Conservation (phyloP, 2,113 vertebrate genomes). For the Onychostruthus taczanowskii region DNA sequence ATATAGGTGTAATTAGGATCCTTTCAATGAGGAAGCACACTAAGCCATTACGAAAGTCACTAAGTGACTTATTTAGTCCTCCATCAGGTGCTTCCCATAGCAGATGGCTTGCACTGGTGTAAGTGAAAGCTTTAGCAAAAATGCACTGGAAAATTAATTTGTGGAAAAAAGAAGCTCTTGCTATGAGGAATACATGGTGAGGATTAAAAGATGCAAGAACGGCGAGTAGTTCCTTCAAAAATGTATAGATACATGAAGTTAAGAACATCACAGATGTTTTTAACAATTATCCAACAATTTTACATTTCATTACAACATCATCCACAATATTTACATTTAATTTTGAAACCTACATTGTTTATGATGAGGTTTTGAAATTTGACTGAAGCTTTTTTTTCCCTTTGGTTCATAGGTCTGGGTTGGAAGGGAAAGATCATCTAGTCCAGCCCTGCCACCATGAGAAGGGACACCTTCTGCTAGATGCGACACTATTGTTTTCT, state of each 20-base stretch:
- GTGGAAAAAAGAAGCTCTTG: background rate
- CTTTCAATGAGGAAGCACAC: background rate
- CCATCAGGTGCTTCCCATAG: background rate
- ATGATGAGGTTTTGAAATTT: background rate
- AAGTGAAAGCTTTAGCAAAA: background rate
- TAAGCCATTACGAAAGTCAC: background rate
- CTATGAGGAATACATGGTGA: background rate
- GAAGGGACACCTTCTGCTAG: background rate
- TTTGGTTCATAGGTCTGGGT: background rate
- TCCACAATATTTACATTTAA: background rate
- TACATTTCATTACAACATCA: background rate
- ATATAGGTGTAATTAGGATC: background rate
- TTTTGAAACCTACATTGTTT: background rate
- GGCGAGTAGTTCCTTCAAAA: background rate
- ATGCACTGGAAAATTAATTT: background rate
- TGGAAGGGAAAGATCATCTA: background rate
- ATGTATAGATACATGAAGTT: background rate
- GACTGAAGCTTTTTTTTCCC: background rate
- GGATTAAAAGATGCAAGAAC: background rate
- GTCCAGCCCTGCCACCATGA: fast-evolving
- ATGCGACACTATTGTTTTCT: background rate
- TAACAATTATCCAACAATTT: too few relatives aligned
- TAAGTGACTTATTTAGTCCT: background rate
- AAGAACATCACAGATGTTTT: background rate
- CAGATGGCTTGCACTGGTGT: background rate